Base-by-base conservation (phyloP, 1,140 invertebrate genomes). In the Holotrichia oblita region DNA sequence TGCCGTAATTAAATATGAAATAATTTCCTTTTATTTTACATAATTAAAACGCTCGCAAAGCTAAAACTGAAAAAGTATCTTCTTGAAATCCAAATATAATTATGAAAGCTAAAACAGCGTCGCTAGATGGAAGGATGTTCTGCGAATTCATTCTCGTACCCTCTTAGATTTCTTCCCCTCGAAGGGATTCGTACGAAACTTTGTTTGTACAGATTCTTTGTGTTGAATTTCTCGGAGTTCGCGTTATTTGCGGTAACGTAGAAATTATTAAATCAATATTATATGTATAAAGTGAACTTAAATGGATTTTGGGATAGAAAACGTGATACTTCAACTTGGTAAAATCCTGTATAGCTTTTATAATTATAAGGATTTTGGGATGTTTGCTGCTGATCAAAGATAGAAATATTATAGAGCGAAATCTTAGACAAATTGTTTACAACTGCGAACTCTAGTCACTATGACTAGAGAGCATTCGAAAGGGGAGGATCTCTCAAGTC, bases 31-130 rank as follows among this genome's bases (percentile, higher is more conserved):
- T 82, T 82, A 80, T 80, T 80, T 82, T 77, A 78, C 77, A 76
- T 82, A 82, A 82, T 82, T 82, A 80, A 80, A 82, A 81, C 81
- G 81, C 81, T 69, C 81, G 80, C 79, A 79, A 79, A 82, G 81
- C 81, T 79, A 81, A 82, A 82, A 82, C 80, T 81, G 78, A 82
- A 82, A 82, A 82, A 82, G 81, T 82, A 82, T 81, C 81, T 81
- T 80, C 72, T 79, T 82, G 80, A 80, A 82, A 82, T 82, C 80
- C 81, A 82, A 82, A 82, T 82, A 82, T 82, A 82, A 82, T 82
- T 82, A 82, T 82, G 81, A 78, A 78, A 78, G 69, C 69, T 69
- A 61, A 72, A 61, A 61, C 77, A 73, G 41, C 59, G 61, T 20
- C 20, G 77, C 77, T 72, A 64, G 27, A 77, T 22, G 48, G 14